Evolutionary conservation across 2,888 invertebrate genomes (phyloP).

Genomic region (Pomacea canaliculata): DNA sequence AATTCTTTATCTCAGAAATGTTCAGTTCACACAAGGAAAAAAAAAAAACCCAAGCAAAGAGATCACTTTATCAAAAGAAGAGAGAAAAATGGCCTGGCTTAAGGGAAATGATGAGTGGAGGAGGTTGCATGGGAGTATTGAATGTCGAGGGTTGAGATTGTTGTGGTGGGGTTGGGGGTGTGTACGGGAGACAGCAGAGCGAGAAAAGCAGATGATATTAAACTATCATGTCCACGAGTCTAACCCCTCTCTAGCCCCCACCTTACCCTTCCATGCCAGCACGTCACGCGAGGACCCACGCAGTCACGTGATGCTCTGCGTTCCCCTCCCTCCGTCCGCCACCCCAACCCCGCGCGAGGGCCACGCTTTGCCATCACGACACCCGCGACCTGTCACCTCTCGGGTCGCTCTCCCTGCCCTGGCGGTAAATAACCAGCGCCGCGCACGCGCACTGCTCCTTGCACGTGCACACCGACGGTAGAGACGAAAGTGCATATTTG

Average conservation of each 20-base stretch:
- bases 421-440: background rate
- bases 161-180: background rate
- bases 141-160: background rate
- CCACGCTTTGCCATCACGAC: background rate
- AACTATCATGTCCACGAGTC: slow-evolving; percentile 12
- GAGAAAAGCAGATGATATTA: slow-evolving; percentile 15
- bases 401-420: background rate
- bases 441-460: background rate
- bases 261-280: too few species aligned
- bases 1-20: too few species aligned
- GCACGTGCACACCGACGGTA: too few species aligned
- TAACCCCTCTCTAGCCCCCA: too few species aligned
- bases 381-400: slow-evolving; percentile 1
- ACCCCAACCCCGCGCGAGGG: background rate
- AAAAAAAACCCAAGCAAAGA: too few species aligned
- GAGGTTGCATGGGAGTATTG: background rate
- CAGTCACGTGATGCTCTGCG: background rate
- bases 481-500: too few species aligned
- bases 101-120: too few species aligned
- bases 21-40: too few species aligned
- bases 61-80: too few species aligned
- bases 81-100: too few species aligned
- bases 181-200: background rate
- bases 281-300: background rate
- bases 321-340: background rate